Evolutionary conservation across 2,888 invertebrate genomes (phyloP).

Genomic region (Ophion costatus): DNA sequence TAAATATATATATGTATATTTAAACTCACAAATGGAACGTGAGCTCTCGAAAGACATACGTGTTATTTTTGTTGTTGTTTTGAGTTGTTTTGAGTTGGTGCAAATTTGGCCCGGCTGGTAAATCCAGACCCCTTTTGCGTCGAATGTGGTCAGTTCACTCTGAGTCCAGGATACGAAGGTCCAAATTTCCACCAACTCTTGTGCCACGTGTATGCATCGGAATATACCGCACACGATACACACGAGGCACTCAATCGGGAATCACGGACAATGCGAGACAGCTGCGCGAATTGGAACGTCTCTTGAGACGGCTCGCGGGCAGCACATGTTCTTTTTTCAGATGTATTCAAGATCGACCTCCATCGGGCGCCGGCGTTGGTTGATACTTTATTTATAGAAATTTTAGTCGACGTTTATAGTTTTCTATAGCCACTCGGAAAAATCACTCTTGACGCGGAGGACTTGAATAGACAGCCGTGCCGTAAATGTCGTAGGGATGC

Average conservation of each 20-base stretch:
- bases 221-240: background rate
- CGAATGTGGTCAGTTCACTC: no score
- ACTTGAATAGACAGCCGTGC: no score
- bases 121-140: background rate
- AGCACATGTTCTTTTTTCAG: no score
- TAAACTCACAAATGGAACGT: background rate
- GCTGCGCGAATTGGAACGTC: conserved; percentile 49
- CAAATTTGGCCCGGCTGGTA: conserved; percentile 10
- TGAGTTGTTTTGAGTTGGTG: no score
- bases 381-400: no score
- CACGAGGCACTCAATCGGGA: conserved; percentile 34
- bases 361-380: no score
- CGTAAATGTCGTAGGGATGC: no score
- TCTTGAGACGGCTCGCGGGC: conserved; percentile 1
- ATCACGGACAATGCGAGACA: conserved; percentile 54
- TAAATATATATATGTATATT: background rate
- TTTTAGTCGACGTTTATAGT: no score
- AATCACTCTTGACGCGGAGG: no score
- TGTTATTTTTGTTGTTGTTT: no score
- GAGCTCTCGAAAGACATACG: conserved; percentile 12
- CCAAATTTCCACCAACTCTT: background rate
- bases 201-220: background rate
- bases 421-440: no score
- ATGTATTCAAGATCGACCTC: no score
- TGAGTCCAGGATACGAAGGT: background rate